Evolutionary conservation across 2,797 vertebrate species (phyloP).

Genomic region (Gallinago solitaria): DNA sequence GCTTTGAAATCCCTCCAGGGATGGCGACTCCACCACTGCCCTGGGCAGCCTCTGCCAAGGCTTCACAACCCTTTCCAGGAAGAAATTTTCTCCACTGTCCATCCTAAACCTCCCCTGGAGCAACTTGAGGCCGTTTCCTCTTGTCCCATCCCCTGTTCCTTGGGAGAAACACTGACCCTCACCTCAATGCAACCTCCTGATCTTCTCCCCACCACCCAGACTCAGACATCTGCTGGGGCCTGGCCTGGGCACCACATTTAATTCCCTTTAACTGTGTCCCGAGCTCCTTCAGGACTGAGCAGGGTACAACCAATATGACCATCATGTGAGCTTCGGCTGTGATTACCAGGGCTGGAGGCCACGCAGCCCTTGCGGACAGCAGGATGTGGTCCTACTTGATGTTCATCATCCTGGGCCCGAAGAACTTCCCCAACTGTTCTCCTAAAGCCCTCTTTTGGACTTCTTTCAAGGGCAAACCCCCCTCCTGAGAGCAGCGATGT

Average conservation of each 20-base stretch:
- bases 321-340: rapidly evolving
- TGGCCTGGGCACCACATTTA: not conserved
- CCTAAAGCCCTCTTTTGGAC: not conserved
- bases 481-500: not conserved
- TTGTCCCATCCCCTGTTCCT: not conserved
- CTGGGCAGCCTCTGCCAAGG: too few relatives aligned
- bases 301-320: not conserved
- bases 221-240: not conserved
- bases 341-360: not conserved
- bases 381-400: not conserved
- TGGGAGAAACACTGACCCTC: not conserved
- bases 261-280: not conserved
- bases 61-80: too few relatives aligned
- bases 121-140: not conserved
- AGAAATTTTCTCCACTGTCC: too few relatives aligned
- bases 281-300: not conserved
- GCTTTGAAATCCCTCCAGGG: too few relatives aligned
- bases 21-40: too few relatives aligned
- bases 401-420: not conserved
- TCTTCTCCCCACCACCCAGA: rapidly evolving
- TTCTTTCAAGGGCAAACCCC: not conserved
- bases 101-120: too few relatives aligned
- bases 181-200: too few relatives aligned
- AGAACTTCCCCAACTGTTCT: not conserved
- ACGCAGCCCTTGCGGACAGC: not conserved